A percentile compares a stretch with the other conserved stretches of the same genome.
phyloP scores from a whole-genome alignment of 2,888 invertebrate genomes.

The Cosmopolites sordidus region DNA sequence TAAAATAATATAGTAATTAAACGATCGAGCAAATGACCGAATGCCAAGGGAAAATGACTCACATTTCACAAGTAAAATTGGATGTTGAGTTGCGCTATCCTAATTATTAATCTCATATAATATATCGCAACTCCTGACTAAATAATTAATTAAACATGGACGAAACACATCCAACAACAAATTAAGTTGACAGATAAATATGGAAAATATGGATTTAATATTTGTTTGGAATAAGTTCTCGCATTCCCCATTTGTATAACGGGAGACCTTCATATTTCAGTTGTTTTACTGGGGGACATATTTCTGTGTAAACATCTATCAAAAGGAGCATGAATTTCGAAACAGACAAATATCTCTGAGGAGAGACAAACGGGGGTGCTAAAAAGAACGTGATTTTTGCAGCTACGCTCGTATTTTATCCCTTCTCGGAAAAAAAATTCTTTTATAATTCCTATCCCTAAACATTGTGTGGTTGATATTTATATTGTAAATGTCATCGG shows the following conservation, averaged over 20 bases:
- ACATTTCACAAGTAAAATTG: constrained; percentile 20
- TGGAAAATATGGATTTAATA: constrained; percentile 28
- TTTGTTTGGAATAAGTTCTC: constrained; percentile 27
- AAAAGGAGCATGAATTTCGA: constrained; percentile 29
- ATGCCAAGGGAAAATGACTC: constrained; percentile 3
- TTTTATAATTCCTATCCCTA: constrained; percentile 12
- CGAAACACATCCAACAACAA: constrained; percentile 10
- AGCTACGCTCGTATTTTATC: constrained; percentile 21
- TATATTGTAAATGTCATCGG: too few relatives aligned
- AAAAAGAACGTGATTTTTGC: constrained; percentile 23
- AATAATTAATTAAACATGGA: constrained; percentile 23
- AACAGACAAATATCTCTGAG: constrained; percentile 30
- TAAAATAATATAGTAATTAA: too few relatives aligned
- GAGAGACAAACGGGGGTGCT: constrained; percentile 26
- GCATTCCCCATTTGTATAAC: constrained; percentile 26
- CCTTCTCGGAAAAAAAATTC: constrained; percentile 11
- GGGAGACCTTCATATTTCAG: constrained; percentile 29
- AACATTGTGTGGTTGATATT: too few relatives aligned
- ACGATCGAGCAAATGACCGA: neutral
- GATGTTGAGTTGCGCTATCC: constrained; percentile 20
- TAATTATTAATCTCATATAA: constrained; percentile 24
- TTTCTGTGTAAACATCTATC: constrained; percentile 31
- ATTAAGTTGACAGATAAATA: constrained; percentile 26
- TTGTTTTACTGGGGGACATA: constrained; percentile 27
- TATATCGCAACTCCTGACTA: constrained; percentile 22